Percentiles rank a stretch among this genome's conserved stretches.
phyloP scores from a whole-genome alignment of 1,140 invertebrate species.

The Vanessa tameamea region DNA sequence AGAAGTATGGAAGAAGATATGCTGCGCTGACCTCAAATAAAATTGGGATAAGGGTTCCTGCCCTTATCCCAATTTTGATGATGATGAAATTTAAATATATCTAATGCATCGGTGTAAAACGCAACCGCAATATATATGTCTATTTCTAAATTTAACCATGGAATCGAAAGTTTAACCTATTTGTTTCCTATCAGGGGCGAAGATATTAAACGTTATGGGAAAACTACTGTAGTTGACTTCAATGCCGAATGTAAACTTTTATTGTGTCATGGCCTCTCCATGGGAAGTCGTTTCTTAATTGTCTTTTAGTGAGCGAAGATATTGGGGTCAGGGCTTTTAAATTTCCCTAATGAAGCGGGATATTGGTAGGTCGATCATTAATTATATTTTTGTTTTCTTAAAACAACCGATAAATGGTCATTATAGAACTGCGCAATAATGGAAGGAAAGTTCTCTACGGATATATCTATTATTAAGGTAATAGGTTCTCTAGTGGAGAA shows the following conservation, averaged over 20 bases:
- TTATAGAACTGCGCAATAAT: too few species aligned
- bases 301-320: not conserved
- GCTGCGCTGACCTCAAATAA: too few species aligned
- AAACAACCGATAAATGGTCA: too few species aligned
- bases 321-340: constrained; percentile 7
- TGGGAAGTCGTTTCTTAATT: constrained; percentile 9
- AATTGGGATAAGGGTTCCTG: too few species aligned
- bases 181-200: constrained; percentile 10
- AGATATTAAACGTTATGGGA: constrained; percentile 13
- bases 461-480: too few species aligned
- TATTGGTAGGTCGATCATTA: not conserved
- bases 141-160: not conserved
- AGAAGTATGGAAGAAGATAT: too few species aligned
- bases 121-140: not conserved
- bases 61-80: too few species aligned
- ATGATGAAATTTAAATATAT: not conserved
- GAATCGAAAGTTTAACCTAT: constrained; percentile 2
- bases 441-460: too few species aligned
- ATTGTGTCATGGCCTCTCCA: constrained; percentile 4
- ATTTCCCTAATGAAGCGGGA: not conserved
- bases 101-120: not conserved
- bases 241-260: constrained; percentile 6
- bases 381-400: not conserved
- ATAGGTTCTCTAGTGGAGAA: too few species aligned
- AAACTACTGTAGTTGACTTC: constrained; percentile 6